phyloP scores from a whole-genome alignment of 2,888 invertebrate genomes.

The Synanthedon vespiformis region DNA sequence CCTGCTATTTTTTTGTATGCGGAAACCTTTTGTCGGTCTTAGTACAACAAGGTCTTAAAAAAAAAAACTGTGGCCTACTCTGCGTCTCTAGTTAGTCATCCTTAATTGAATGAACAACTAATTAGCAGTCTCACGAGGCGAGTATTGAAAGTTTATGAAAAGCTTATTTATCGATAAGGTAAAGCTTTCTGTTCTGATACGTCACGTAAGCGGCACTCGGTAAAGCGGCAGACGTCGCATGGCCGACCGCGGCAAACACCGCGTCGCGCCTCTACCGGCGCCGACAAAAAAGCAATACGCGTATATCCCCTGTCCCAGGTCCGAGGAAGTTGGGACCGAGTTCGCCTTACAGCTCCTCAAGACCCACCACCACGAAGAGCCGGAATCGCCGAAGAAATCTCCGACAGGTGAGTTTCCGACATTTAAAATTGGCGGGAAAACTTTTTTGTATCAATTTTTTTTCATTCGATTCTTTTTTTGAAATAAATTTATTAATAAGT shows the following conservation, averaged over 20 bases:
- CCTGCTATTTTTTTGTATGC: too few relatives aligned
- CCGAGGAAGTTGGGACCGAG: slow-evolving; percentile 65
- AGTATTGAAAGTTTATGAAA: background rate
- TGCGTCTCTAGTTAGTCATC: too few relatives aligned
- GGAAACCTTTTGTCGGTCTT: too few relatives aligned
- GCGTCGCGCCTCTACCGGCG: slow-evolving; percentile 64
- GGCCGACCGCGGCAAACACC: slow-evolving; percentile 63
- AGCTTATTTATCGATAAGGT: slow-evolving; percentile 3
- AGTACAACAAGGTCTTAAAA: too few relatives aligned
- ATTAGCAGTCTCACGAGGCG: background rate
- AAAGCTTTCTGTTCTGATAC: slow-evolving; percentile 3
- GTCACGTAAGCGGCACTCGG: slow-evolving; percentile 27
- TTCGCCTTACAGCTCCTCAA: slow-evolving; percentile 46
- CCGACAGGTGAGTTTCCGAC: slow-evolving; percentile 33
- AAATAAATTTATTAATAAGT: background rate
- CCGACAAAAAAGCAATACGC: slow-evolving; percentile 62
- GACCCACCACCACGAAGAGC: slow-evolving; percentile 26
- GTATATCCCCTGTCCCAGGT: slow-evolving; percentile 62
- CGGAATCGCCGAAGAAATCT: slow-evolving; percentile 28
- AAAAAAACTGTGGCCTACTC: too few relatives aligned
- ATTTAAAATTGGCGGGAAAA: slow-evolving; percentile 5
- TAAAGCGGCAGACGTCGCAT: slow-evolving; percentile 55
- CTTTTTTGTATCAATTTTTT: slow-evolving; percentile 8
- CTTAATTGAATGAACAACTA: too few relatives aligned
- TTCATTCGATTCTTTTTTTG: slow-evolving; percentile 2